Conservation (phyloP, 2,888 invertebrate species). For the Dysmachus trigonus region DNA sequence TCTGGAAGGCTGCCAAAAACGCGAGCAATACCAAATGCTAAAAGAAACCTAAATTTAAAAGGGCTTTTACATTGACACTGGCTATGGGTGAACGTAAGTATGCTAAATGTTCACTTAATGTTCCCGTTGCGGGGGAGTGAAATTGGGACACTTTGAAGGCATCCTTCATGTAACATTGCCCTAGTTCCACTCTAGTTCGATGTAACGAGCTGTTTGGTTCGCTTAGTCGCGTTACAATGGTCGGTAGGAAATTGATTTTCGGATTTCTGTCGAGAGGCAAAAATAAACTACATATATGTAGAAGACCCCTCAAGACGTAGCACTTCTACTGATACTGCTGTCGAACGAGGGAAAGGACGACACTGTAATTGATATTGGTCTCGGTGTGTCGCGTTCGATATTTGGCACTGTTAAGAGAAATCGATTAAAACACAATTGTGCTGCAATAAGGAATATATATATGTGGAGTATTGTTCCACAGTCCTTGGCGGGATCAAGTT, state of each 20-base stretch:
- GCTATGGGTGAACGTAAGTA: not conserved
- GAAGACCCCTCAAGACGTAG: not conserved
- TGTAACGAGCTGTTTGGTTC: constrained; percentile 11
- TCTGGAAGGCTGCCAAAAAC: constrained; percentile 26
- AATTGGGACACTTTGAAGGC: not conserved
- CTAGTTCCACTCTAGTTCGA: not conserved
- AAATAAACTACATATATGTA: constrained; percentile 7
- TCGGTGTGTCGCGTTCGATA: not conserved
- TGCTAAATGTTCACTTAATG: not conserved
- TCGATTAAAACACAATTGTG: not conserved
- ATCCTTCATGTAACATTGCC: constrained; percentile 20
- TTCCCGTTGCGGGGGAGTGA: not conserved
- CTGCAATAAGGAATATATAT: not conserved
- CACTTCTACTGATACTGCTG: not conserved
- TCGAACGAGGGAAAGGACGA: not conserved
- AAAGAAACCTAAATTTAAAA: constrained; percentile 24
- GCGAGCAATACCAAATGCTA: not conserved
- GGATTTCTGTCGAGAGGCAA: not conserved
- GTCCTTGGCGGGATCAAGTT: not conserved
- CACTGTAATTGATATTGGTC: not conserved
- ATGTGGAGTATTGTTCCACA: not conserved
- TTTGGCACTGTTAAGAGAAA: not conserved
- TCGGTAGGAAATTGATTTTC: constrained; percentile 4
- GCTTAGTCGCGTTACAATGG: not conserved
- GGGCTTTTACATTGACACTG: not conserved